Evolutionary conservation across 2,888 invertebrate species (phyloP), one percentile per base, ranked within the genome.

Genomic region (Hydrotaea cyrtoneurina): DNA sequence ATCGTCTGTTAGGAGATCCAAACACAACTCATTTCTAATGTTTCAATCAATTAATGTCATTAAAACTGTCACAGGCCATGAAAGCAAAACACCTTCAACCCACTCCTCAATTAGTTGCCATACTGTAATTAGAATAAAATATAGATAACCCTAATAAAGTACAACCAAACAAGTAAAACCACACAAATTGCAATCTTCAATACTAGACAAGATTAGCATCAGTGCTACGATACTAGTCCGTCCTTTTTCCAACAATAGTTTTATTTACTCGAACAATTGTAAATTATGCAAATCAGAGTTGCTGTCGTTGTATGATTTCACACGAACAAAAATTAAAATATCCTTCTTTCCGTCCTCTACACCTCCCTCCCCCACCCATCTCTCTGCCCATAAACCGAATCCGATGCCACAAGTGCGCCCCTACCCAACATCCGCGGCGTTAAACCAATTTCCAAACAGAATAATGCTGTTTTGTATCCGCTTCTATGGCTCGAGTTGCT

Each of bases 251-350:
- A 59, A 71, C 69, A 62, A 62, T 62, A 36, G 62, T 62, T 62
- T 36, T 31, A 62, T 62, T 62, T 62, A 26, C 43, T 31, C 23
- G 53, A 64, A 59, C 71, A 80, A 57, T 62, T 59, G 78, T 73
- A 88, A 90, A 90, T 89, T 90, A 91, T 91, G 91, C 87, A 90
- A 90, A 90, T 91, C 88, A 88, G 88, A 90, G 90, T 90, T 91
- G 86, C 89, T 88, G 78, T 83, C 83, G 80, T 78, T 26, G 50
- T 39, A 21, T 46, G 17, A 53, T 50, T 59, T 75, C 43, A 69
- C 69, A 69, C 46, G 39, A 55, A 73, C 39, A 69, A 75, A 43
- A 62, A 75, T 73, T 85, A 69, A 62, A 69, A 78, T 46, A 82
- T 79, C 59, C 73, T 85, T 79, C 62, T 81, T 55, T 13, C 21